Evolutionary conservation across 2,113 vertebrate genomes (phyloP).

Genomic region (Macrotis lagotis): DNA sequence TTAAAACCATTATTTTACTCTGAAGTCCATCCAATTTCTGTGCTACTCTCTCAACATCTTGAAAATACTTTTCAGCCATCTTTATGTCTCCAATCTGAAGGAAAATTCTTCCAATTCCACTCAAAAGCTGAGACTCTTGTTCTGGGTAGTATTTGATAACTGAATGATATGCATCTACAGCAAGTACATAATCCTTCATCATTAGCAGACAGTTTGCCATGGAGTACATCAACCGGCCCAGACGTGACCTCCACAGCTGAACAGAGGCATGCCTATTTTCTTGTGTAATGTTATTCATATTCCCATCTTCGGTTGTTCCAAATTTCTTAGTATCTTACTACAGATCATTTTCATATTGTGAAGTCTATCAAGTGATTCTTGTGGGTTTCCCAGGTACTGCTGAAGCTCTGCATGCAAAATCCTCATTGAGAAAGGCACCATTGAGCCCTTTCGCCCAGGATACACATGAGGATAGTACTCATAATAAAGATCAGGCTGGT

Average conservation of each 20-base stretch:
- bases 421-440: conserved; percentile 98
- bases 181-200: conserved; percentile 98
- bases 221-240: no score
- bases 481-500: conserved; percentile 97
- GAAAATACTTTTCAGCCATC: conserved; percentile 95
- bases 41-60: conserved; percentile 89
- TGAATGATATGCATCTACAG: conserved; percentile 91
- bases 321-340: no score
- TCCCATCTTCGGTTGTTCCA: no score
- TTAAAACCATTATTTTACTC: conserved; percentile 90
- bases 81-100: conserved; percentile 98
- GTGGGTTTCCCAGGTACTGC: conserved; percentile 94
- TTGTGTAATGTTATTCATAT: no score
- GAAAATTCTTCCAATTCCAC: conserved; percentile 96
- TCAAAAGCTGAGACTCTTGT: conserved; percentile 95
- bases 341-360: conserved; percentile 93
- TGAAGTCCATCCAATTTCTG: conserved; percentile 84
- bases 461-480: conserved; percentile 95
- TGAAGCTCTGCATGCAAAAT: conserved; percentile 96
- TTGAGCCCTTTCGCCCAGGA: conserved; percentile 95
- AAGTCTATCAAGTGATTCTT: conserved; percentile 95
- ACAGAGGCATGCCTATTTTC: no score
- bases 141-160: conserved; percentile 92
- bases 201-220: no score
- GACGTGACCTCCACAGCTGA: no score